Evolutionary conservation across 2,113 vertebrate species (phyloP).

Genomic region (Tangachromis dhanisi): DNA sequence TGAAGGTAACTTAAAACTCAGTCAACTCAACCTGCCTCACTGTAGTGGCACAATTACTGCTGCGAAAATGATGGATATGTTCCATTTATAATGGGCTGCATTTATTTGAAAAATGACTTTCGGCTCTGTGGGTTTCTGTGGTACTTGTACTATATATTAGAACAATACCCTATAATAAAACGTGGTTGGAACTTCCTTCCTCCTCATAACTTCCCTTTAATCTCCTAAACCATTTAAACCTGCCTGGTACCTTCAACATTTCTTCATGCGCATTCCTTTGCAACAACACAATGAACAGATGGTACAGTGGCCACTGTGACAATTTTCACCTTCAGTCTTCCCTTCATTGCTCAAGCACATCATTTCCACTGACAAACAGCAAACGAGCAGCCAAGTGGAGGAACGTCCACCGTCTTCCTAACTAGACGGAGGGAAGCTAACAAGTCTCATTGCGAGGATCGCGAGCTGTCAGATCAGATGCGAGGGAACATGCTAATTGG

Average conservation of each 20-base stretch:
- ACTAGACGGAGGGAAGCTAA: not conserved
- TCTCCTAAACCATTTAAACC: not conserved
- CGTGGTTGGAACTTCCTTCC: too few relatives aligned
- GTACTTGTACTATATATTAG: not conserved
- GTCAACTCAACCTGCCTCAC: not conserved
- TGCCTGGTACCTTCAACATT: not conserved
- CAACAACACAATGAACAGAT: not conserved
- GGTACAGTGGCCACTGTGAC: too few relatives aligned
- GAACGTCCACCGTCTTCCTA: not conserved
- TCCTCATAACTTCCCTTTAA: not conserved
- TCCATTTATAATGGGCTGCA: not conserved
- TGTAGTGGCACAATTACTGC: not conserved
- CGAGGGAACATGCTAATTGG: slow-evolving; percentile 10
- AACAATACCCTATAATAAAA: not conserved
- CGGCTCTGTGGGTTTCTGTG: not conserved
- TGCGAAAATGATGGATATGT: not conserved
- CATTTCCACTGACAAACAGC: not conserved
- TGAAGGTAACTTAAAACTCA: not conserved
- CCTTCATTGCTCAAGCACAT: not conserved
- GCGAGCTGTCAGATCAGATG: not conserved
- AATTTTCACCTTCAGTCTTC: not conserved
- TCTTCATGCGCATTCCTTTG: not conserved
- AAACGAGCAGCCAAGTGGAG: not conserved
- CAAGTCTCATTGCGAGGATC: not conserved
- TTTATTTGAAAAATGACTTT: not conserved